phyloP scores from a whole-genome alignment of 2,113 vertebrate genomes.

The Syngnathus floridae region DNA sequence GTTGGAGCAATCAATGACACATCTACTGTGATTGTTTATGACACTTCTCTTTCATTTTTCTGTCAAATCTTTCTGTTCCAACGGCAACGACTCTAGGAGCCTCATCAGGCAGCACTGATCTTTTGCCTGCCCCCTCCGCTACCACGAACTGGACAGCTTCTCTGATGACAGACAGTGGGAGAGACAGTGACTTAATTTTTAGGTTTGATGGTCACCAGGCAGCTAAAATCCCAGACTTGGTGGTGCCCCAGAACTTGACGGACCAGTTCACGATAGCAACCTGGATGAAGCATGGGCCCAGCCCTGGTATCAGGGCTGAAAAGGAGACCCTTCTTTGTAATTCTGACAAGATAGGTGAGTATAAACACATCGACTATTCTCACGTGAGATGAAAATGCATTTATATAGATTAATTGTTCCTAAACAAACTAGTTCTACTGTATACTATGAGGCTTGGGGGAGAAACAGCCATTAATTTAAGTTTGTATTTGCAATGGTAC shows the following conservation, averaged over 20 bases:
- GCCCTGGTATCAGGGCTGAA: conserved; percentile 86
- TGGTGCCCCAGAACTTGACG: conserved; percentile 91
- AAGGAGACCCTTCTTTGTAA: conserved; percentile 97
- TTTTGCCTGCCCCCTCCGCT: conserved; percentile 81
- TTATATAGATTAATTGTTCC: too few relatives aligned
- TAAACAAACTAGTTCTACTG: neutral
- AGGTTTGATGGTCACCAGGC: conserved; percentile 92
- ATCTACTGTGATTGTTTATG: conserved; percentile 43
- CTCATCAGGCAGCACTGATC: conserved; percentile 90
- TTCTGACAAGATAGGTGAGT: conserved; percentile 93
- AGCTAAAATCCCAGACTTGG: conserved; percentile 88
- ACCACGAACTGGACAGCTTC: conserved; percentile 88
- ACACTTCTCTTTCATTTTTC: conserved; percentile 26
- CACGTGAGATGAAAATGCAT: neutral
- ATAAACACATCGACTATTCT: neutral
- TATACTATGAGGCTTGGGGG: neutral
- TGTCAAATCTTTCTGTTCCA: conserved; percentile 29
- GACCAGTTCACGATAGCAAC: conserved; percentile 94
- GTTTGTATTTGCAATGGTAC: neutral
- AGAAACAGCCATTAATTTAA: neutral
- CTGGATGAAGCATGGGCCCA: conserved; percentile 97
- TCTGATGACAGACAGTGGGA: conserved; percentile 82
- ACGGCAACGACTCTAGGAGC: conserved; percentile 71
- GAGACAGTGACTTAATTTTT: conserved; percentile 82
- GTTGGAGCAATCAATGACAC: conserved; percentile 37